Conservation (phyloP, 2,797 vertebrate genomes). For the Carduelis carduelis region DNA sequence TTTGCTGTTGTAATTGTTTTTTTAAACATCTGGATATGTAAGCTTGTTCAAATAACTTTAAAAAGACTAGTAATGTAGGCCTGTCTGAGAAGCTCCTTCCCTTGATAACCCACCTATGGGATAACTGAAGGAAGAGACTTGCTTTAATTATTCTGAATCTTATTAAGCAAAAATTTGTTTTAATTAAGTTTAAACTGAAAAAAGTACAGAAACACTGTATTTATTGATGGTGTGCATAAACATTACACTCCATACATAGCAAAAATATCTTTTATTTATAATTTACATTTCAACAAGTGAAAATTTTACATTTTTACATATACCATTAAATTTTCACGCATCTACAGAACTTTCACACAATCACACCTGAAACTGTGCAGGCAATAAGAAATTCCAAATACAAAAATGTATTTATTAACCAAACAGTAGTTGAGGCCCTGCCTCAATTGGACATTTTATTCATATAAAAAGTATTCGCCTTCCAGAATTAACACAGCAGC, state of each 20-base stretch:
- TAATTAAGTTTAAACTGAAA: constrained; percentile 69
- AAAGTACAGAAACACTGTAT: constrained; percentile 77
- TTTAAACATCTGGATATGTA: constrained; percentile 21
- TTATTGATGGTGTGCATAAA: constrained; percentile 85
- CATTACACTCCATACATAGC: constrained; percentile 91
- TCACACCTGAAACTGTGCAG: constrained; percentile 87
- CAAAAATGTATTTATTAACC: constrained; percentile 99
- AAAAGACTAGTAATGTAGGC: constrained; percentile 40
- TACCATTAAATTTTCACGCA: constrained; percentile 81
- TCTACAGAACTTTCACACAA: constrained; percentile 84
- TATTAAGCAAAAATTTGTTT: constrained; percentile 64
- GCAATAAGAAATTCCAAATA: constrained; percentile 91
- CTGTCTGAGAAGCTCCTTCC: constrained; percentile 52
- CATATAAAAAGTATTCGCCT: constrained; percentile 83
- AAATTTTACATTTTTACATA: constrained; percentile 86
- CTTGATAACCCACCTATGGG: constrained; percentile 23
- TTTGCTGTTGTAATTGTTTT: neutral
- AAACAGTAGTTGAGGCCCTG: constrained; percentile 80
- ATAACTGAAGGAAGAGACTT: constrained; percentile 43
- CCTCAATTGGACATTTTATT: constrained; percentile 80
- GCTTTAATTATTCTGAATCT: constrained; percentile 45
- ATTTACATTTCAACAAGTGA: constrained; percentile 91
- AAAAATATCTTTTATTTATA: constrained; percentile 99
- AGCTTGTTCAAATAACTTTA: constrained; percentile 27
- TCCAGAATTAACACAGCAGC: constrained; percentile 74